Base-by-base conservation (phyloP, 2,113 vertebrate genomes). In the Nymphicus hollandicus region DNA sequence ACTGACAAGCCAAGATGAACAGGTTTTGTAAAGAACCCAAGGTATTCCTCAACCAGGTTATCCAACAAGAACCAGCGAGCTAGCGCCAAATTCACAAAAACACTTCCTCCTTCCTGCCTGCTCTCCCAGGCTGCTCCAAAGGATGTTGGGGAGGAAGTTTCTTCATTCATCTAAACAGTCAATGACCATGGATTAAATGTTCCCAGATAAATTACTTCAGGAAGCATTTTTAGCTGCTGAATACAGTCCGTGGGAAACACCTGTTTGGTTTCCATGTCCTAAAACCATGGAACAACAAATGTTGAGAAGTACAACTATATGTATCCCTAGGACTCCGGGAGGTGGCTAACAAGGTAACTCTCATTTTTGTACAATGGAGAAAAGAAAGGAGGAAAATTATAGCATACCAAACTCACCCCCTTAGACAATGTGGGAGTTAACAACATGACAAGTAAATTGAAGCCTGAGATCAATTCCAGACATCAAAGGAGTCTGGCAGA, bases 171-270 rank as follows among this genome's bases (percentile, higher is more conserved):
- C 29, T 7, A 10, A 37, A 4, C 89, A 35, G 43, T 19, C 86
- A 61, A 5, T 8, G 81, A 92, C 39, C 2, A 0, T 9, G 79
- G 49, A 41, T 33, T 24, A 39, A 79, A 49, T 5, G 58, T 47
- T 89, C 43, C 93, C 17, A 0, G 33, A 50, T 64, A 58, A 94
- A 65, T 65, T 2, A n/a, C 46, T 53, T 2, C 94, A 94, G 96
- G 95, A 96, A 94, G 60, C 76, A 50, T 41, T 77, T 90, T 27
- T 1, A 76, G 87, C 86, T 82, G 89, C 81, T 80, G 61, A 89
- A 7, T 10, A 23, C 14, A 61, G 89, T 1, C 78, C 39, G 56
- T 77, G 89, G 96, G 91, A 96, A 97, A 89, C 93, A 95, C 87
- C 96, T 93, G 95, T 1, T 7, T 60, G 77, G 29, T 23, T 33